phyloP scores from a whole-genome alignment of 2,888 invertebrate genomes.

The Meliscaeva auricollis region DNA sequence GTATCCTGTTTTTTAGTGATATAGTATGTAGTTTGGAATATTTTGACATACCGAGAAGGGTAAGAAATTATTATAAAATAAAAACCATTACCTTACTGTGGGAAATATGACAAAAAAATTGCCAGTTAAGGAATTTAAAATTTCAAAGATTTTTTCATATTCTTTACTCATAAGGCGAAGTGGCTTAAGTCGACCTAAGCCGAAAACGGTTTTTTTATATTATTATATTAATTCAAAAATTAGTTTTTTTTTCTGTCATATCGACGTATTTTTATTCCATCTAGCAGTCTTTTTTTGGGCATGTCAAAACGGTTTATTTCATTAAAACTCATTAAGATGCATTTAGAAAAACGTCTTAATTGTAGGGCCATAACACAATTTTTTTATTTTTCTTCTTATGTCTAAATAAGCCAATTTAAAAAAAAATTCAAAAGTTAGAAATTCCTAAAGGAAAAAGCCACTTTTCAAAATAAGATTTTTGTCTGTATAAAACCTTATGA shows the following conservation, averaged over 20 bases:
- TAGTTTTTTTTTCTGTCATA: not conserved
- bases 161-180: not conserved
- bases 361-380: too few species aligned
- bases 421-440: not conserved
- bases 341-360: too few species aligned
- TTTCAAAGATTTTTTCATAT: too few species aligned
- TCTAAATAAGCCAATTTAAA: not conserved
- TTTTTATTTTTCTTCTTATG: too few species aligned
- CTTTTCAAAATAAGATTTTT: not conserved
- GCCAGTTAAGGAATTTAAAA: too few species aligned
- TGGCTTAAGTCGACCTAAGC: not conserved
- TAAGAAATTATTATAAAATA: too few species aligned
- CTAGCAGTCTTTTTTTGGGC: not conserved
- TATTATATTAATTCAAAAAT: not conserved
- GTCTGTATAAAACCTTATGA: not conserved
- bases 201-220: conserved; percentile 7
- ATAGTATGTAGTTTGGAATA: too few species aligned
- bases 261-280: conserved; percentile 6
- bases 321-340: too few species aligned
- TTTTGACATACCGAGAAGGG: too few species aligned
- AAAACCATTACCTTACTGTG: too few species aligned
- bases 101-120: too few species aligned
- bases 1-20: too few species aligned
- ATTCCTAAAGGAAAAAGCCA: not conserved
- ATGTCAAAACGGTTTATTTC: not conserved